Percentiles rank a stretch among this genome's conserved stretches.
phyloP scores from a whole-genome alignment of 1,140 invertebrate genomes.

The Metopolophium dirhodum region DNA sequence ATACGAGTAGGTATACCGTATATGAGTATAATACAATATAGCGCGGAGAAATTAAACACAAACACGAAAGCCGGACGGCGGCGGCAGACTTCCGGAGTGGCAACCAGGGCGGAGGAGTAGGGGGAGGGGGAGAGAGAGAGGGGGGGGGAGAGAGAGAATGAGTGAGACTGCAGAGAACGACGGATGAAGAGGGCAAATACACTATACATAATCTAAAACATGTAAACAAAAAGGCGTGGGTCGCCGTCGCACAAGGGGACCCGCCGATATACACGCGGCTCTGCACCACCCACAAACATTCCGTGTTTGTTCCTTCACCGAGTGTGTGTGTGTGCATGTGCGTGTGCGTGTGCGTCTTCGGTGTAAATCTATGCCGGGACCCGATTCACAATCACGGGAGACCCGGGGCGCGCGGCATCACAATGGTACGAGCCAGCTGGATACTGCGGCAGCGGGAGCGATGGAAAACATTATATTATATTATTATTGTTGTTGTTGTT shows the following conservation, averaged over 20 bases:
- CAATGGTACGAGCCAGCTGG: constrained; percentile 48
- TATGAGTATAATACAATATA: background rate
- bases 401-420: constrained; percentile 31
- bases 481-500: constrained; percentile 50
- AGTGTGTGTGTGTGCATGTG: background rate
- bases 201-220: constrained; percentile 47
- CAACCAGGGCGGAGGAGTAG: background rate
- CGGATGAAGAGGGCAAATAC: background rate
- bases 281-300: constrained; percentile 55
- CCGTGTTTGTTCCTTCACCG: constrained; percentile 37
- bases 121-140: too few species aligned
- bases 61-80: background rate
- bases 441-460: constrained; percentile 21
- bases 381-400: constrained; percentile 36
- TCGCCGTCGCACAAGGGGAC: constrained; percentile 46
- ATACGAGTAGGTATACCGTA: too few species aligned
- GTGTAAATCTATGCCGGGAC: constrained; percentile 19
- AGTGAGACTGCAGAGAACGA: background rate
- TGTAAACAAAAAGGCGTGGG: constrained; percentile 57
- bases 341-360: background rate
- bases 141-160: too few species aligned
- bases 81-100: constrained; percentile 29
- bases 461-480: constrained; percentile 54
- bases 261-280: background rate
- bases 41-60: constrained; percentile 11